phyloP scores from a whole-genome alignment of 2,888 invertebrate species.

The Eupeodes latifasciatus region DNA sequence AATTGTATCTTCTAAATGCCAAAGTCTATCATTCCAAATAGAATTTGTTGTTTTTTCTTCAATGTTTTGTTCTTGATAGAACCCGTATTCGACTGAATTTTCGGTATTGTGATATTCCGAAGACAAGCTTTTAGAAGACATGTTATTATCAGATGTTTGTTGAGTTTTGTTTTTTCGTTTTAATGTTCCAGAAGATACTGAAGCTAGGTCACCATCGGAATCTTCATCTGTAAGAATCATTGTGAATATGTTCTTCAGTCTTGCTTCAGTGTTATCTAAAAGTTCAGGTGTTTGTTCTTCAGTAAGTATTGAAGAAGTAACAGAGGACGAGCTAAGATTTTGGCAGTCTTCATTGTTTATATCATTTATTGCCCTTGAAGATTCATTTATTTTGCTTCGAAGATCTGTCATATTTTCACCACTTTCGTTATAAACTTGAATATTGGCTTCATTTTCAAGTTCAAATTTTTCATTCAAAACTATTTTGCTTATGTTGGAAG shows the following conservation, averaged over 20 bases:
- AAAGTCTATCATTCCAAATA: neutral
- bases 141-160: neutral
- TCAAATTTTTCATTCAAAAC: no score
- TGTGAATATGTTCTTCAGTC: neutral
- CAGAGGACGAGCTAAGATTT: neutral
- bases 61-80: neutral
- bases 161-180: neutral
- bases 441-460: no score
- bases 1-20: neutral
- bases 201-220: neutral
- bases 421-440: neutral
- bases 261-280: neutral
- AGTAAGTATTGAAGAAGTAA: neutral
- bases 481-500: neutral
- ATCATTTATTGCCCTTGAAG: no score
- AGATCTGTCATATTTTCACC: neutral
- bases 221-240: conserved; percentile 2
- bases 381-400: no score
- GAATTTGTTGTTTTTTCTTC: neutral
- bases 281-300: neutral
- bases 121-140: neutral
- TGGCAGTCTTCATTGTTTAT: no score
- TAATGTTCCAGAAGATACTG: neutral
- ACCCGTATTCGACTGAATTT: neutral
- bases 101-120: neutral